Percentiles rank a stretch among this genome's conserved stretches.
phyloP scores from a whole-genome alignment of 1,140 invertebrate genomes.

The Drosophila funebris region DNA sequence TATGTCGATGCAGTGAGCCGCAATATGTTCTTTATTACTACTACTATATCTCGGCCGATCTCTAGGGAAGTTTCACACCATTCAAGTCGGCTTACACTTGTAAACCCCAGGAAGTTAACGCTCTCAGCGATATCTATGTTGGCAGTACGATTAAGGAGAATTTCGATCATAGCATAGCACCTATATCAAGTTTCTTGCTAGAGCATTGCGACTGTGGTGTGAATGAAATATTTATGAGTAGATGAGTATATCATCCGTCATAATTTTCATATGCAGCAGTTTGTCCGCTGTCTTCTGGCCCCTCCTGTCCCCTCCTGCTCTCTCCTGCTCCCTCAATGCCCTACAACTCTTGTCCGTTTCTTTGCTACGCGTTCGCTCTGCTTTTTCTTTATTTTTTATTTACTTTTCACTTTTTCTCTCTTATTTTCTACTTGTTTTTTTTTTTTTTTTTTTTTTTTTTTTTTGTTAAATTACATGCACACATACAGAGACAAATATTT shows the following conservation, averaged over 20 bases:
- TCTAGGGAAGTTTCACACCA: too few relatives aligned
- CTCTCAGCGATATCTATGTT: too few relatives aligned
- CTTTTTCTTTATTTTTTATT: conserved; percentile 52
- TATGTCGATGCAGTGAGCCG: not conserved
- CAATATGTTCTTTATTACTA: not conserved
- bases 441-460: conserved; percentile 48
- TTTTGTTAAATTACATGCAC: conserved; percentile 81
- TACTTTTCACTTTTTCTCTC: conserved; percentile 43
- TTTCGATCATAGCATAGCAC: not conserved
- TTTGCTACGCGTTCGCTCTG: conserved; percentile 46
- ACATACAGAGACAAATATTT: conserved; percentile 73
- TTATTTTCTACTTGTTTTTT: too few relatives aligned
- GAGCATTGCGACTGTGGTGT: conserved; percentile 9
- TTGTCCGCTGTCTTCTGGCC: conserved; percentile 56
- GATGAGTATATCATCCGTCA: conserved; percentile 38
- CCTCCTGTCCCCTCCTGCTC: not conserved
- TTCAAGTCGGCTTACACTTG: too few relatives aligned
- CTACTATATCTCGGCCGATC: too few relatives aligned
- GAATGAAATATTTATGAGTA: not conserved
- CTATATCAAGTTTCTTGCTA: not conserved
- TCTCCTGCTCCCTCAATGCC: not conserved
- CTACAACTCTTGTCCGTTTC: conserved; percentile 53
- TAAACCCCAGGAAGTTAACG: too few relatives aligned
- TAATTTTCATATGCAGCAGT: conserved; percentile 67
- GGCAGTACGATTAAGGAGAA: too few relatives aligned